Percentiles rank a stretch among this genome's conserved stretches.
These are phyloP conservation scores for Kuschelorhynchus macadamiae DNA, from an alignment of 2,888 invertebrate genomes.

Conservation along the genomic window DNA sequence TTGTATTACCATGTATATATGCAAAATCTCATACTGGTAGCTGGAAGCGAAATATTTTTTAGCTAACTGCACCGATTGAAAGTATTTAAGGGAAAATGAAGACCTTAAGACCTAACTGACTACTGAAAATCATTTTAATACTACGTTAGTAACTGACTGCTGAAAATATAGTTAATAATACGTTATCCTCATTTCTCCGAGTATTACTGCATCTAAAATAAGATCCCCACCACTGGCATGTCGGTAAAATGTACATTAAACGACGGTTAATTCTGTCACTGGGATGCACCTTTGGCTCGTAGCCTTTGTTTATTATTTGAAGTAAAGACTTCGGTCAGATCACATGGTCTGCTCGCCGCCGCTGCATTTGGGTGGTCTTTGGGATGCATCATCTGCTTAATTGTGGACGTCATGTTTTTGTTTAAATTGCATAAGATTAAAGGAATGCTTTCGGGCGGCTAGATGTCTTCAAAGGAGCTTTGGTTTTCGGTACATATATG, in stretches of 20 bases:
- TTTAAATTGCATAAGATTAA: constrained; percentile 43
- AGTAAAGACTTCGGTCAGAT: constrained; percentile 46
- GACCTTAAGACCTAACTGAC: no score
- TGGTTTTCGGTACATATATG: constrained; percentile 17
- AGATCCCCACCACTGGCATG: constrained; percentile 4
- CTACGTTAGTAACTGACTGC: no score
- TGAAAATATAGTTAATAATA: no score
- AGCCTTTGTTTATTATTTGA: constrained; percentile 40
- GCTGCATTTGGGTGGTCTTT: constrained; percentile 39
- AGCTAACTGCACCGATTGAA: no score
- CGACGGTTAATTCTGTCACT: constrained; percentile 34
- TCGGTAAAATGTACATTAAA: constrained; percentile 10
- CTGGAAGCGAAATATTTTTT: no score
- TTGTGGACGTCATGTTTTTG: constrained; percentile 36
- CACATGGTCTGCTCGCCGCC: constrained; percentile 36
- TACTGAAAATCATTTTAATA: no score
- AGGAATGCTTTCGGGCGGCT: constrained; percentile 31
- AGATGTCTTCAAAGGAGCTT: constrained; percentile 26
- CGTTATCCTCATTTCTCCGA: not conserved
- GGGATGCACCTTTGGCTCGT: constrained; percentile 31
- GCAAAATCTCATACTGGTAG: no score
- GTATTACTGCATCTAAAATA: not conserved
- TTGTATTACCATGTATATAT: no score
- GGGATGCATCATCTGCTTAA: constrained; percentile 14
- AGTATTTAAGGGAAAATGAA: no score